These are phyloP conservation scores for Acronicta leporina DNA, from an alignment of 2,888 invertebrate species.

Conservation along the genomic window DNA sequence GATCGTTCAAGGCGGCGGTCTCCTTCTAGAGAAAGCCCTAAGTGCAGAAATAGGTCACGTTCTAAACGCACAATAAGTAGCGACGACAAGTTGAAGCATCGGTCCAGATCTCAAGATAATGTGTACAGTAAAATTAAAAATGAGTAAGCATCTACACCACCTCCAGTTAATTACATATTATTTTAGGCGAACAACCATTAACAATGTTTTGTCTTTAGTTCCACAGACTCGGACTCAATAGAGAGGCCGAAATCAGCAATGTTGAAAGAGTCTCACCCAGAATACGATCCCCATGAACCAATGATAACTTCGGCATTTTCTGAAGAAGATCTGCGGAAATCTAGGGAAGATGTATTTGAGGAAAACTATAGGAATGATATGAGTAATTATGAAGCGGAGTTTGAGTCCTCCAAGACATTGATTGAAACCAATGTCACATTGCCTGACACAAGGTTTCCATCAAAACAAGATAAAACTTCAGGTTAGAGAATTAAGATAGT, in stretches of 20 bases:
- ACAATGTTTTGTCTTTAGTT: constrained; percentile 63
- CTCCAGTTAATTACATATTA: constrained; percentile 1
- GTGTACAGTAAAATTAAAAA: constrained; percentile 75
- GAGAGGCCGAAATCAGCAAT: constrained; percentile 85
- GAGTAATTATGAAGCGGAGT: constrained; percentile 69
- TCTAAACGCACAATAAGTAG: constrained; percentile 66
- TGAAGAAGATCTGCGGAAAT: constrained; percentile 83
- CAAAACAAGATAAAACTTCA: constrained; percentile 74
- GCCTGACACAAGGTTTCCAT: constrained; percentile 64
- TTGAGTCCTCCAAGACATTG: constrained; percentile 74
- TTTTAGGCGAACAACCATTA: not conserved
- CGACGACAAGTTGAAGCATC: constrained; percentile 72
- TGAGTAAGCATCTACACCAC: constrained; percentile 71
- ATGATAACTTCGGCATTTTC: constrained; percentile 87
- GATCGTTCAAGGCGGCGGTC: constrained; percentile 64
- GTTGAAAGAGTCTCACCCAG: constrained; percentile 82
- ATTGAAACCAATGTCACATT: constrained; percentile 69
- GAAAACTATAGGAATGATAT: constrained; percentile 77
- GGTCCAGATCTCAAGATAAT: constrained; percentile 82
- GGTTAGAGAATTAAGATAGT: constrained; percentile 57
- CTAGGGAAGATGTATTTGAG: constrained; percentile 81
- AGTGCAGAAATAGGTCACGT: constrained; percentile 56
- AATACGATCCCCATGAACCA: constrained; percentile 85
- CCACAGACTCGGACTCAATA: constrained; percentile 83
- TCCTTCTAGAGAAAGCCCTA: constrained; percentile 57